A percentile compares a stretch with the other conserved stretches of the same genome.
Conservation (phyloP, 2,888 invertebrate species). For the Tiliacea aurago region DNA sequence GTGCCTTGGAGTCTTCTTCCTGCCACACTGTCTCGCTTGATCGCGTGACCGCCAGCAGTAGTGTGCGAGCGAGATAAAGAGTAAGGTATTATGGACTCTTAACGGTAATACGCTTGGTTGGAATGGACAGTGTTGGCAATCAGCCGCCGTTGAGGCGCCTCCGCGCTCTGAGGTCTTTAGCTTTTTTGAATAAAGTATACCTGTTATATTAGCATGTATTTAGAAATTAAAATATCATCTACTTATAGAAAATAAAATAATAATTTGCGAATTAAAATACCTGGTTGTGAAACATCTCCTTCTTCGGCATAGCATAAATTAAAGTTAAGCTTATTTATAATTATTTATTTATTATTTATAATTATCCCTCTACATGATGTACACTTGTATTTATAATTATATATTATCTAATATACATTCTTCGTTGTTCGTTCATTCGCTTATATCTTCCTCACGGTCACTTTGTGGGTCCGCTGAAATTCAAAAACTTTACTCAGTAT, state of each 20-base stretch:
- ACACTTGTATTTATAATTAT: constrained; percentile 35
- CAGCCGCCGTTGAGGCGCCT: too few species aligned
- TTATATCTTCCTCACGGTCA: constrained; percentile 57
- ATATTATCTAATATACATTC: constrained; percentile 44
- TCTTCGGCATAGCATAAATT: constrained; percentile 83
- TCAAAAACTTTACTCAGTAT: constrained; percentile 64
- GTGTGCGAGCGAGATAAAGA: too few species aligned
- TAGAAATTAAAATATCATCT: not conserved
- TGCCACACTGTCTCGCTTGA: too few species aligned
- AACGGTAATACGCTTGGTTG: too few species aligned
- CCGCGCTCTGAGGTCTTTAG: too few species aligned
- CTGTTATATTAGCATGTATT: not conserved
- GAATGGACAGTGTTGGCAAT: too few species aligned
- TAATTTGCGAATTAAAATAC: constrained; percentile 77
- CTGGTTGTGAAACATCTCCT: constrained; percentile 92
- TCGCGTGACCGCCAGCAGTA: too few species aligned
- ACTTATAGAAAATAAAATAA: not conserved
- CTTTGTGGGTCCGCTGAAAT: constrained; percentile 68
- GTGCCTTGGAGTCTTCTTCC: too few species aligned
- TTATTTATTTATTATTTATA: constrained; percentile 48
- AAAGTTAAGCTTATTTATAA: constrained; percentile 52
- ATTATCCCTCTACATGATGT: constrained; percentile 41
- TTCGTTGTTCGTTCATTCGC: constrained; percentile 55
- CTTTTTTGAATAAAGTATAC: not conserved
- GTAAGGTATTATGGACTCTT: too few species aligned